Conservation (phyloP, 2,113 vertebrate species). For the Crypturellus undulatus region DNA sequence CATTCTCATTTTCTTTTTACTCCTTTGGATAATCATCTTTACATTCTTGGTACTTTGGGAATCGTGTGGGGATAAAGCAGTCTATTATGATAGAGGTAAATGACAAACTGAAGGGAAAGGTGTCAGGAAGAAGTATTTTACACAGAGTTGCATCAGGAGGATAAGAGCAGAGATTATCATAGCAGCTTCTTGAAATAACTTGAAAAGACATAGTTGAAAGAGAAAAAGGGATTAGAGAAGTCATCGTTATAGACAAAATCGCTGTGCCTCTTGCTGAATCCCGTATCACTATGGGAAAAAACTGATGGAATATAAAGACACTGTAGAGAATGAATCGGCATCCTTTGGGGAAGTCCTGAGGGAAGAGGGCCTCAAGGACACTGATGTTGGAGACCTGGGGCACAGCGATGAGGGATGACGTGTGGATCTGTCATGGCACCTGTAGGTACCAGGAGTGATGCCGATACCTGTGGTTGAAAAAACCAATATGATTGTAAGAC, state of each 20-base stretch:
- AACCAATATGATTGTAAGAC: not conserved
- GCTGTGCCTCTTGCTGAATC: not conserved
- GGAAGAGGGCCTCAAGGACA: not conserved
- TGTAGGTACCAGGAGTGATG: not conserved
- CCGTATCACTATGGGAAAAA: not conserved
- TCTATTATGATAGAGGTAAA: not conserved
- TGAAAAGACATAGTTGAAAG: not conserved
- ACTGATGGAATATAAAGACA: not conserved
- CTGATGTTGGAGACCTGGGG: not conserved
- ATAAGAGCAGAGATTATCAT: not conserved
- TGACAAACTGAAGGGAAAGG: not conserved
- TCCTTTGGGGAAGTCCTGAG: not conserved
- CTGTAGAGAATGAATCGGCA: not conserved
- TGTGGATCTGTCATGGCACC: not conserved
- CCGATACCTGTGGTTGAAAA: not conserved
- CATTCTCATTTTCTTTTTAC: not conserved
- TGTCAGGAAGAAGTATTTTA: slow-evolving; percentile 4
- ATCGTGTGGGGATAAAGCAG: not conserved
- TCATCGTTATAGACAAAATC: not conserved
- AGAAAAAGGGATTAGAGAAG: not conserved
- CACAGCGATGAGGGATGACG: accelerated
- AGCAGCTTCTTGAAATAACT: not conserved
- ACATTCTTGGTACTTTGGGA: not conserved
- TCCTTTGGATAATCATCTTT: not conserved
- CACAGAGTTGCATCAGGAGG: not conserved